Evolutionary conservation across 2,888 invertebrate species (phyloP).

Genomic region (Xylota sylvarum): DNA sequence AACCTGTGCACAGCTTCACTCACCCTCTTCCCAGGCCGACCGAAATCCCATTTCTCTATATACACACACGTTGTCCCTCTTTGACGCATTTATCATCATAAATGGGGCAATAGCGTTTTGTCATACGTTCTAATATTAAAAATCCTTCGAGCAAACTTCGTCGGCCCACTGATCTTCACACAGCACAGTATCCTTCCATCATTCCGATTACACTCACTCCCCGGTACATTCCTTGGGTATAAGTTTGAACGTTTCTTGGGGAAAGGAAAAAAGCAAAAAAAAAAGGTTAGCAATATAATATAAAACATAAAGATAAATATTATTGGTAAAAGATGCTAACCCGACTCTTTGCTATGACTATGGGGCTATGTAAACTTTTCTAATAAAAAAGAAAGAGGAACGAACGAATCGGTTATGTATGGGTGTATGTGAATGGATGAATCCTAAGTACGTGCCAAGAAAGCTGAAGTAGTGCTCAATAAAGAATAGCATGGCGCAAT

Average conservation of each 20-base stretch:
- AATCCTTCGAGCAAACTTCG: slow-evolving; percentile 61
- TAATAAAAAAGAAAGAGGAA: slow-evolving; percentile 58
- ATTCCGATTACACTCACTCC: slow-evolving; percentile 41
- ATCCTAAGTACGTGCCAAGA: slow-evolving; percentile 75
- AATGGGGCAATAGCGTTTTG: slow-evolving; percentile 70
- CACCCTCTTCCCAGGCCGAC: slow-evolving; percentile 13
- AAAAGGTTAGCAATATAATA: slow-evolving; percentile 73
- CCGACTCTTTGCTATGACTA: slow-evolving; percentile 41
- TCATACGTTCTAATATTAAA: slow-evolving; percentile 74
- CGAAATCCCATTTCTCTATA: slow-evolving; percentile 24
- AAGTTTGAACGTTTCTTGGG: slow-evolving; percentile 45
- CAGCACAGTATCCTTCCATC: slow-evolving; percentile 59
- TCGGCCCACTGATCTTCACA: slow-evolving; percentile 69
- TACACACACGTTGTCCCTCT: slow-evolving; percentile 65
- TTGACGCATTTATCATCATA: slow-evolving; percentile 74
- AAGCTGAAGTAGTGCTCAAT: slow-evolving; percentile 75
- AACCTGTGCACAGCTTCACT: slow-evolving; percentile 66
- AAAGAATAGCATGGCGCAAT: slow-evolving; percentile 70
- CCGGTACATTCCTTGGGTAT: slow-evolving; percentile 15
- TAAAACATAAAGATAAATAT: slow-evolving; percentile 74
- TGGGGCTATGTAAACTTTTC: slow-evolving; percentile 66
- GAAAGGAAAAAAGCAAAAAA: background rate
- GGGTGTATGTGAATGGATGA: slow-evolving; percentile 44
- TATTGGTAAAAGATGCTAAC: slow-evolving; percentile 75
- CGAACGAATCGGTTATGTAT: slow-evolving; percentile 47